Percentiles rank a stretch among this genome's conserved stretches.
These are phyloP conservation scores for Leptinotarsa peninsularis DNA, from an alignment of 2,888 invertebrate species.

Conservation along the genomic window DNA sequence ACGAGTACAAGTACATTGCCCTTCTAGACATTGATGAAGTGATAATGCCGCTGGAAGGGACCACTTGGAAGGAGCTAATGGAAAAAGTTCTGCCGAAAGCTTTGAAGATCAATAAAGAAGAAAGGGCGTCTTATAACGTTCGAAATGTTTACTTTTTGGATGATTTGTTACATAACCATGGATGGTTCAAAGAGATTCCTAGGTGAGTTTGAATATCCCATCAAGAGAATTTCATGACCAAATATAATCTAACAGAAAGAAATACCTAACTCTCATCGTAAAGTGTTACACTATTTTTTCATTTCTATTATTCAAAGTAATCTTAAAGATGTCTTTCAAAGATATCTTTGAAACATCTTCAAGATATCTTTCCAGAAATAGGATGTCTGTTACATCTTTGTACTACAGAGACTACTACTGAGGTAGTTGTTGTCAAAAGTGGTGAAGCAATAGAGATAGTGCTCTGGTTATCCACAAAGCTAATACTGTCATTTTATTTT, in stretches of 20 bases:
- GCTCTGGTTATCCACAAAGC: too few species aligned
- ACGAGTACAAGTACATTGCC: slow-evolving; percentile 90
- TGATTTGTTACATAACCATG: slow-evolving; percentile 84
- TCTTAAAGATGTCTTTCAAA: too few species aligned
- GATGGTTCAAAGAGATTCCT: slow-evolving; percentile 83
- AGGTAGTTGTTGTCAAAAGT: too few species aligned
- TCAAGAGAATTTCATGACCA: not conserved
- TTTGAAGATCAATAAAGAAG: slow-evolving; percentile 74
- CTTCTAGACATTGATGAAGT: slow-evolving; percentile 94
- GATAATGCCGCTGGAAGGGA: slow-evolving; percentile 85
- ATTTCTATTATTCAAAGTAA: too few species aligned
- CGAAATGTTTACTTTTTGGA: slow-evolving; percentile 94
- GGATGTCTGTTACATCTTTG: too few species aligned
- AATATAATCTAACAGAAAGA: too few species aligned
- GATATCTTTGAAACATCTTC: too few species aligned
- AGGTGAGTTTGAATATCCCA: slow-evolving; percentile 32
- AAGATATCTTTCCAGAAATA: too few species aligned
- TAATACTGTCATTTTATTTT: slow-evolving; percentile 60
- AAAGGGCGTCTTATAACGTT: slow-evolving; percentile 86
- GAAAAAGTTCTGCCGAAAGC: slow-evolving; percentile 75
- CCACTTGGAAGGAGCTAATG: slow-evolving; percentile 84
- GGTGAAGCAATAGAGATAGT: too few species aligned
- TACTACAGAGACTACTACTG: too few species aligned
- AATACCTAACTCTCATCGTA: too few species aligned
- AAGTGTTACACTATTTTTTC: too few species aligned